phyloP scores from a whole-genome alignment of 2,888 invertebrate species.

The Argynnis bischoffii region DNA sequence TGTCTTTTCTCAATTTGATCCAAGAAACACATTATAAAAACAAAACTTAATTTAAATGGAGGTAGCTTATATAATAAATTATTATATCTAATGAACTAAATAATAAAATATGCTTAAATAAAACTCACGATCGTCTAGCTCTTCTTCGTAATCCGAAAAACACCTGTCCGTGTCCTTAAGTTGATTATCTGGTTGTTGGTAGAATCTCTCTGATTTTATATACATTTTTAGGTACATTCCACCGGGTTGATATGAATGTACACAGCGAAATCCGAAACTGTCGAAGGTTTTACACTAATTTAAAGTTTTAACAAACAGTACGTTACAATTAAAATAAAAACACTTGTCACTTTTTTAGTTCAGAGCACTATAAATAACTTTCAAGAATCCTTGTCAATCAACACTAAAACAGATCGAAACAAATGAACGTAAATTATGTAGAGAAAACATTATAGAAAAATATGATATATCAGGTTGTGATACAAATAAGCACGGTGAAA shows the following conservation, averaged over 20 bases:
- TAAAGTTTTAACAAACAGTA: neutral
- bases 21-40: too few species aligned
- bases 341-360: constrained; percentile 19
- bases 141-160: constrained; percentile 73
- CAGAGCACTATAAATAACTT: constrained; percentile 16
- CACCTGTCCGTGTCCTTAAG: constrained; percentile 64
- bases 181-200: constrained; percentile 68
- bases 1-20: too few species aligned
- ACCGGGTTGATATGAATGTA: constrained; percentile 33
- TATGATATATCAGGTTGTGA: neutral
- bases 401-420: neutral
- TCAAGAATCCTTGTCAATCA: constrained; percentile 6
- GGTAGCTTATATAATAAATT: neutral
- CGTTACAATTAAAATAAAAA: constrained; percentile 5
- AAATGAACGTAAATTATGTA: neutral
- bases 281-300: constrained; percentile 19
- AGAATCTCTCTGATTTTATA: constrained; percentile 74
- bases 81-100: neutral
- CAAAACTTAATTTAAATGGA: neutral
- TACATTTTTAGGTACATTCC: constrained; percentile 78
- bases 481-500: constrained; percentile 15
- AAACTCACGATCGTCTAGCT: constrained; percentile 69
- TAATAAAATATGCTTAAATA: neutral
- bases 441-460: constrained; percentile 2
- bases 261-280: neutral